Evolutionary conservation across 2,797 vertebrate genomes (phyloP).

Genomic region (Mus minutoides): DNA sequence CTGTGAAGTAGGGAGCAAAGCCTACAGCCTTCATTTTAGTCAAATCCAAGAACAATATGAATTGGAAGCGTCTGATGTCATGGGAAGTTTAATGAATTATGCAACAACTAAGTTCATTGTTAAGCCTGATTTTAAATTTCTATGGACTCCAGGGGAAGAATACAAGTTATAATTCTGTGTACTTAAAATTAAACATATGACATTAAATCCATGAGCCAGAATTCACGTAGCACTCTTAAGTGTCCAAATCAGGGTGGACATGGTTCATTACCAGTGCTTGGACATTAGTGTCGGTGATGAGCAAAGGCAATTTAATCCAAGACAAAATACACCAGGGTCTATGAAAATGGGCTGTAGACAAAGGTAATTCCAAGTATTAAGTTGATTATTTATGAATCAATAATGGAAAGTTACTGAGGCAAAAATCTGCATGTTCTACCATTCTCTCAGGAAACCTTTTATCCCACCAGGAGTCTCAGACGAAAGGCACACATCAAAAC

Average conservation of each 20-base stretch:
- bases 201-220: background rate
- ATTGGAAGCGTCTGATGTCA: background rate
- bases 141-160: background rate
- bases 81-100: background rate
- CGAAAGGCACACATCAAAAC: background rate
- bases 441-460: background rate
- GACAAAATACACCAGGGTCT: background rate
- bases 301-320: background rate
- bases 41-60: background rate
- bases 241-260: background rate
- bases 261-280: background rate
- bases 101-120: background rate
- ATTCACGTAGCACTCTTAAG: background rate
- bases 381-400: background rate
- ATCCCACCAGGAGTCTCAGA: background rate
- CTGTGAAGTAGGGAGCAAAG: background rate
- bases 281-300: background rate
- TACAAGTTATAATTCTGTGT: background rate
- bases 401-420: background rate
- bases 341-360: background rate
- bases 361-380: background rate
- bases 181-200: conserved; percentile 12
- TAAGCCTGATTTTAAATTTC: background rate
- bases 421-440: background rate
- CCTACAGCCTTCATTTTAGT: background rate